Conservation (phyloP, 2,113 vertebrate genomes). For the Nettapus auritus region DNA sequence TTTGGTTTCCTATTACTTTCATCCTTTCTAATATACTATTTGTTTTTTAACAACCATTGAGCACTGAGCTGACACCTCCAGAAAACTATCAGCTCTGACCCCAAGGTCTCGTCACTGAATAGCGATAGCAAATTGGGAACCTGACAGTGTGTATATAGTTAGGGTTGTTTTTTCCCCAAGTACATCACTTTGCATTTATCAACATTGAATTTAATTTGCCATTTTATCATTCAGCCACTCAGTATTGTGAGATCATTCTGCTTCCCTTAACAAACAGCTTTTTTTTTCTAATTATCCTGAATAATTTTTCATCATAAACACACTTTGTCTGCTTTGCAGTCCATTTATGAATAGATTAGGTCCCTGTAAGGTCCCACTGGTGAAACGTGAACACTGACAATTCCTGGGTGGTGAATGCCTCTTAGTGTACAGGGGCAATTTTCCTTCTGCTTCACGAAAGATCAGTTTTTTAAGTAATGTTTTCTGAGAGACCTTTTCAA, state of each 20-base stretch:
- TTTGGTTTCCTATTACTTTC: conserved; percentile 38
- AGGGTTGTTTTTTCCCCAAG: conserved; percentile 19
- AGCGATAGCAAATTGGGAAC: conserved; percentile 28
- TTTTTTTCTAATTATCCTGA: conserved; percentile 43
- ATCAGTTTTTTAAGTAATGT: not conserved
- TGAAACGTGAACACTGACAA: not conserved
- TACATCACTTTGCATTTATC: conserved; percentile 56
- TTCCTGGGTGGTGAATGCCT: not conserved
- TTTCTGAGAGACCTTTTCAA: not conserved
- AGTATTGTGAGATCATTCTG: not conserved
- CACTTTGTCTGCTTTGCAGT: not conserved
- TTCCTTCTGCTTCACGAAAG: not conserved
- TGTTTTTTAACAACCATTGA: conserved; percentile 29
- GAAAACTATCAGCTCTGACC: conserved; percentile 31
- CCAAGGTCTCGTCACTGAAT: conserved; percentile 19
- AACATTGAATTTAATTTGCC: conserved; percentile 39
- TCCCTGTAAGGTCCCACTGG: not conserved
- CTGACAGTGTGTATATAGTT: conserved; percentile 33
- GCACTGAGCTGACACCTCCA: conserved; percentile 35
- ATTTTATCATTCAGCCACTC: conserved; percentile 31
- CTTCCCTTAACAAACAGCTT: conserved; percentile 31
- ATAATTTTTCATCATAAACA: not conserved
- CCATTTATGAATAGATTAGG: not conserved
- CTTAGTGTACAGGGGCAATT: fast-evolving
- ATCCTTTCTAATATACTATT: conserved; percentile 6